Conservation (phyloP, 2,113 vertebrate species). For the Meles meles region DNA sequence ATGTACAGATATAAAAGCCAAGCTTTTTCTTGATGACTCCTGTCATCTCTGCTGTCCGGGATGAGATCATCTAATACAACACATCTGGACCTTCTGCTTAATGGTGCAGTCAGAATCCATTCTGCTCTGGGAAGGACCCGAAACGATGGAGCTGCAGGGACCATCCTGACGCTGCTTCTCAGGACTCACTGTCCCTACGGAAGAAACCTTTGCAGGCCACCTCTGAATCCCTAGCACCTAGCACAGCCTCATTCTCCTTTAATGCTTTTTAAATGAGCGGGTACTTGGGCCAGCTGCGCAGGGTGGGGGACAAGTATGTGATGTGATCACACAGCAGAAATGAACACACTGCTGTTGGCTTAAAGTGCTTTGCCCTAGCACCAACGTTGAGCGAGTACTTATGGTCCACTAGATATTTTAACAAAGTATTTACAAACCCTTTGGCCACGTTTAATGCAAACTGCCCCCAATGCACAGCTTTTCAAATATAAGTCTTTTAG, state of each 20-base stretch:
- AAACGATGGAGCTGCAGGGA: background rate
- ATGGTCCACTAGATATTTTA: background rate
- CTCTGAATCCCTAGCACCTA: background rate
- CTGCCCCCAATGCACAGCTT: background rate
- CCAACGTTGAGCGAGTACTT: background rate
- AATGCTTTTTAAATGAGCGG: background rate
- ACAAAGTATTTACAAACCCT: background rate
- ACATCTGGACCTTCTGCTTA: background rate
- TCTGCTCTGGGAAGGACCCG: background rate
- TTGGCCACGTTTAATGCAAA: background rate
- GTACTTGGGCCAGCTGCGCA: rapidly evolving
- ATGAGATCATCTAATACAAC: background rate
- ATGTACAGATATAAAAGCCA: background rate
- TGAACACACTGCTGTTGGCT: background rate
- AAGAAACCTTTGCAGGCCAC: background rate
- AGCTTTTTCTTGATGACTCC: background rate
- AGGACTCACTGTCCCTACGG: background rate
- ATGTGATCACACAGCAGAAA: background rate
- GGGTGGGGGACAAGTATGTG: background rate
- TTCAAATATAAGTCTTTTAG: background rate
- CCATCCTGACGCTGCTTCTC: background rate
- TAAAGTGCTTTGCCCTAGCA: background rate
- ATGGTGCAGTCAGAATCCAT: background rate
- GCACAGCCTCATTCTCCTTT: background rate
- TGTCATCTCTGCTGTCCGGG: background rate